A percentile compares a stretch with the other conserved stretches of the same genome.
Evolutionary conservation across 1,140 invertebrate species (phyloP).

Genomic region (Popillia japonica): DNA sequence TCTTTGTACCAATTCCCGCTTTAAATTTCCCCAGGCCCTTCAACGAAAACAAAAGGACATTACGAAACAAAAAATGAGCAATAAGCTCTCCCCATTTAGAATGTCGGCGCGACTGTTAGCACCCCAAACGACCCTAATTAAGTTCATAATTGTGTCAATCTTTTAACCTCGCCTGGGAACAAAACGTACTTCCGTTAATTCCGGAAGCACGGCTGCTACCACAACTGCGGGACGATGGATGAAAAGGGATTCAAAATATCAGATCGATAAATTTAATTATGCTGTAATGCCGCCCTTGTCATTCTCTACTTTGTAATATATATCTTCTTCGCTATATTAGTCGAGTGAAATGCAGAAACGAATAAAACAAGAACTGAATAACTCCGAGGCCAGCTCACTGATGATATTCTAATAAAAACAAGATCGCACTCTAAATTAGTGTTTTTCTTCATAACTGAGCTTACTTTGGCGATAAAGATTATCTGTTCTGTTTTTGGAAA

Average conservation of each 20-base stretch:
- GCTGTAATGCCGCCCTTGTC: not conserved
- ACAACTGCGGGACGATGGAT: not conserved
- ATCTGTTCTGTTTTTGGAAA: too few species aligned
- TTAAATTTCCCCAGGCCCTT: not conserved
- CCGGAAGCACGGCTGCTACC: not conserved
- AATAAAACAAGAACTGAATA: too few species aligned
- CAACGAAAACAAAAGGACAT: not conserved
- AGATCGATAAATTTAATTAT: slow-evolving; percentile 20
- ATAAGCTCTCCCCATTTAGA: slow-evolving; percentile 4
- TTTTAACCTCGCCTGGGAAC: slow-evolving; percentile 1
- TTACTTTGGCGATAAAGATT: too few species aligned
- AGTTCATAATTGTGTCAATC: slow-evolving; percentile 10
- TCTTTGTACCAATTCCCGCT: not conserved
- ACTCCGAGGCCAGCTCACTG: too few species aligned
- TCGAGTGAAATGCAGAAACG: too few species aligned
- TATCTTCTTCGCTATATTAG: too few species aligned
- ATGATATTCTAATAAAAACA: too few species aligned
- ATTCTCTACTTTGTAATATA: too few species aligned
- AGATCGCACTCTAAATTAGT: too few species aligned
- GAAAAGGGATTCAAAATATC: not conserved
- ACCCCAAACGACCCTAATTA: slow-evolving; percentile 13
- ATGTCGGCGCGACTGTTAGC: not conserved
- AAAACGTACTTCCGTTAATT: slow-evolving; percentile 15
- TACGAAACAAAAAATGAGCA: not conserved
- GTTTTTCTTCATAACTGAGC: too few species aligned